Evolutionary conservation across 2,113 vertebrate genomes (phyloP).

Genomic region (Callorhinus ursinus): DNA sequence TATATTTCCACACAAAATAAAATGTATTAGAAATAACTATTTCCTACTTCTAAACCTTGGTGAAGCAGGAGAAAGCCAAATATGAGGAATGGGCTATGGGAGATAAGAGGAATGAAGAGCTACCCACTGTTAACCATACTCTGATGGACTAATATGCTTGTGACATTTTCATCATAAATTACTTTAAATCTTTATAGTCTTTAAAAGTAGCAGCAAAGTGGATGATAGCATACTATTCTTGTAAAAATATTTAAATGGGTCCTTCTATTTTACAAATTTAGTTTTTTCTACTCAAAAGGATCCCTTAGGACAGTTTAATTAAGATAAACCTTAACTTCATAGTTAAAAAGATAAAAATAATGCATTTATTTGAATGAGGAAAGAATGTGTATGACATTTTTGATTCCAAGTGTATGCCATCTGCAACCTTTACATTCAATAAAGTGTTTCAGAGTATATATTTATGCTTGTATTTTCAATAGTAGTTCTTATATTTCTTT

Average conservation of each 20-base stretch:
- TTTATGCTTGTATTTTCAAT: conserved; percentile 78
- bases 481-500: conserved; percentile 60
- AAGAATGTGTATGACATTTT: conserved; percentile 13
- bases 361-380: conserved; percentile 49
- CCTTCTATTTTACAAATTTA: neutral
- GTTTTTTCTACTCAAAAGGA: neutral
- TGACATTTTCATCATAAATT: neutral
- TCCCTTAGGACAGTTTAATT: neutral
- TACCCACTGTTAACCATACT: neutral
- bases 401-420: conserved; percentile 37
- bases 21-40: neutral
- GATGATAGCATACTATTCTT: neutral
- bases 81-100: neutral
- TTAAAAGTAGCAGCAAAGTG: neutral
- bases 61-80: neutral
- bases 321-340: neutral
- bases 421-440: neutral
- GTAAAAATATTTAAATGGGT: neutral
- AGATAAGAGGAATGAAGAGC: neutral
- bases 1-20: neutral
- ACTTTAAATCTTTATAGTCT: neutral
- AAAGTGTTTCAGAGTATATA: conserved; percentile 39
- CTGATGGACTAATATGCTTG: neutral
- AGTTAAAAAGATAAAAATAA: conserved; percentile 59
- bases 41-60: neutral